A percentile compares a stretch with the other conserved stretches of the same genome.
Conservation (phyloP, 2,888 invertebrate species). For the Scaptomyza parva region DNA sequence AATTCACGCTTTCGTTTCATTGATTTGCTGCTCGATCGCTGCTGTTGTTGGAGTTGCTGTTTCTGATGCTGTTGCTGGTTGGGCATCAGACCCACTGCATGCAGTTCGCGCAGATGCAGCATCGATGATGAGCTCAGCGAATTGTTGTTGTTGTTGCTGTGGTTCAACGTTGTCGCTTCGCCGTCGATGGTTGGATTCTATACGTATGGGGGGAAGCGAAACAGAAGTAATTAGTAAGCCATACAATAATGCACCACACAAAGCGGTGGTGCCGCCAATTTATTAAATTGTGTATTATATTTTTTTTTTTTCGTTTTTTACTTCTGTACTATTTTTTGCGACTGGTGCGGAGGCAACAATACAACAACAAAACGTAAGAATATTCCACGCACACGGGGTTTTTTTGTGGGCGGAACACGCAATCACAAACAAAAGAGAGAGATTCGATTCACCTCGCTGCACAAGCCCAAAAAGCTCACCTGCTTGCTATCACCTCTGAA, state of each 20-base stretch:
- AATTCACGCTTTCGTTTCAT: slow-evolving; percentile 83
- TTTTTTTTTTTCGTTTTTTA: background rate
- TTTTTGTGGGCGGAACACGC: slow-evolving; percentile 6
- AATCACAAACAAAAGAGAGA: slow-evolving; percentile 10
- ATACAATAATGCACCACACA: background rate
- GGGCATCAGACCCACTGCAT: slow-evolving; percentile 83
- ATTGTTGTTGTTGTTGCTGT: slow-evolving; percentile 70
- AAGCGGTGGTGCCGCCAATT: background rate
- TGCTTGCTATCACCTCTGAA: slow-evolving; percentile 85
- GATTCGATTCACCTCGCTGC: slow-evolving; percentile 78
- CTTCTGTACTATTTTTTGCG: slow-evolving; percentile 69
- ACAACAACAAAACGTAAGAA: slow-evolving; percentile 28
- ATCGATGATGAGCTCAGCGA: slow-evolving; percentile 69
- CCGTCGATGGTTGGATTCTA: slow-evolving; percentile 67
- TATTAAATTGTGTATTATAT: slow-evolving; percentile 6
- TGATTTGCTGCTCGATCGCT: slow-evolving; percentile 63
- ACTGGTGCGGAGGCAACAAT: slow-evolving; percentile 83
- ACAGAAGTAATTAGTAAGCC: slow-evolving; percentile 38
- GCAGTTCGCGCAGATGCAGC: slow-evolving; percentile 81
- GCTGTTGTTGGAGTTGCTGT: slow-evolving; percentile 54
- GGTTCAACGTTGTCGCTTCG: slow-evolving; percentile 73
- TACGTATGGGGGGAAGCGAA: slow-evolving; percentile 21
- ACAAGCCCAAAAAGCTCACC: slow-evolving; percentile 84
- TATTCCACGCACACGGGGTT: background rate
- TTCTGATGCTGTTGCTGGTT: slow-evolving; percentile 73